Conservation (phyloP, 2,888 invertebrate species). For the Corythucha ciliata region DNA sequence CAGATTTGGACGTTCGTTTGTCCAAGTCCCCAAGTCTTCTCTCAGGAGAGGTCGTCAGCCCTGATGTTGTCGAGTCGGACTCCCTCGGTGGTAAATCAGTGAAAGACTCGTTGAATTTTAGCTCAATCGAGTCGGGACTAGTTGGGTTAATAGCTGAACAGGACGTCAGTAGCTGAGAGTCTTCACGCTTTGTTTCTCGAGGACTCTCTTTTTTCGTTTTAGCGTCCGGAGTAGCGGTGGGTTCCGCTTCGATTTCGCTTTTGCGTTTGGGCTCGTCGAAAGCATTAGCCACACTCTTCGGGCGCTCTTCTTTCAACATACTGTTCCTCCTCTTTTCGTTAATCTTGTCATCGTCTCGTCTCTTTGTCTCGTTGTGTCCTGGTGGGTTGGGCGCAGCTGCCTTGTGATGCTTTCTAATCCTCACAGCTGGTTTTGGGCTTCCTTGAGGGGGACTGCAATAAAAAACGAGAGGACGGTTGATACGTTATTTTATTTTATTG, state of each 20-base stretch:
- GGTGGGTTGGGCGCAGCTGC: conserved; percentile 62
- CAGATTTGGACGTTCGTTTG: conserved; percentile 28
- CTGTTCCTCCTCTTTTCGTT: conserved; percentile 36
- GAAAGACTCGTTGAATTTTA: too few relatives aligned
- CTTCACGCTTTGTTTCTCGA: too few relatives aligned
- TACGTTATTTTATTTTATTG: background rate
- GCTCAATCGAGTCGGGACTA: too few relatives aligned
- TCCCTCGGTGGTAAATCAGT: too few relatives aligned
- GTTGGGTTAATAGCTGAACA: too few relatives aligned
- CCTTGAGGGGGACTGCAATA: conserved; percentile 57
- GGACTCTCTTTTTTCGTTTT: too few relatives aligned
- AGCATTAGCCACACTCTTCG: background rate
- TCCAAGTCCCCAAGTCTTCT: conserved; percentile 16
- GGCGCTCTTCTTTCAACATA: conserved; percentile 25
- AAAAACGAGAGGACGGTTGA: conserved; percentile 2
- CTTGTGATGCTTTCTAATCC: conserved; percentile 62
- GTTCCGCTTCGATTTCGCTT: conserved; percentile 3
- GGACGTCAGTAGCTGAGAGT: too few relatives aligned
- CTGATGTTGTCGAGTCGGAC: too few relatives aligned
- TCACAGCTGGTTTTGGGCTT: conserved; percentile 61
- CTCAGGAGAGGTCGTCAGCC: background rate
- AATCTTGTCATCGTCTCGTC: conserved; percentile 29
- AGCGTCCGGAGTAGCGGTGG: conserved; percentile 3
- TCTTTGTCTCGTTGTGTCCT: conserved; percentile 18
- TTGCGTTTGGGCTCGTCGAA: conserved; percentile 8